Evolutionary conservation across 2,113 vertebrate genomes (phyloP).

Genomic region (Epinephelus cyanopodus): DNA sequence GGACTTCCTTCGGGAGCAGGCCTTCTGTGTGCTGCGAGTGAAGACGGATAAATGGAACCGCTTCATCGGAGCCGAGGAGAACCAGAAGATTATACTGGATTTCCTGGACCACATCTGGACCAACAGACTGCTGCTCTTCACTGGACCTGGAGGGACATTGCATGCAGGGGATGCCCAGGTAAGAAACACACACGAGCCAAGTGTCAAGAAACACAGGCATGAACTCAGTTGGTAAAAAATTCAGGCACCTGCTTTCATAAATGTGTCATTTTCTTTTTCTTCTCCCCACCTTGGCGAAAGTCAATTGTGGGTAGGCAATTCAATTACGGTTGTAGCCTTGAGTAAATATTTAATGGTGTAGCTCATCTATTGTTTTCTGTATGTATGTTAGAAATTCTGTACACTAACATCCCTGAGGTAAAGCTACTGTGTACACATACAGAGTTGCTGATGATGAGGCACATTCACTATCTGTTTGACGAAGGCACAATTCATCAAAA

Average conservation of each 20-base stretch:
- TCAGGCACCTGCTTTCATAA: neutral
- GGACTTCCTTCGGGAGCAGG: constrained; percentile 86
- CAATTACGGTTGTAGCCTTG: constrained; percentile 9
- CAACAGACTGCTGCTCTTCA: constrained; percentile 81
- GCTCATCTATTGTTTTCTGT: constrained; percentile 7
- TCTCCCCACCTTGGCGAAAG: neutral
- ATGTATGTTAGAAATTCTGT: constrained; percentile 4
- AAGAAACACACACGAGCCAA: constrained; percentile 37
- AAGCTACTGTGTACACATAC: neutral
- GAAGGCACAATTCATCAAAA: neutral
- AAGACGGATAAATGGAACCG: constrained; percentile 89
- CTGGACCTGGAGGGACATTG: constrained; percentile 83
- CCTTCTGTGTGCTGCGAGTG: constrained; percentile 82
- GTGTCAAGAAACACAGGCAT: neutral
- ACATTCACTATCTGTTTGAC: neutral
- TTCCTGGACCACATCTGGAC: constrained; percentile 83
- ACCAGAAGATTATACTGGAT: constrained; percentile 85
- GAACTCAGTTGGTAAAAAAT: neutral
- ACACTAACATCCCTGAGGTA: neutral
- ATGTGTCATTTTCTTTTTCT: neutral
- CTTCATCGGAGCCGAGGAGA: constrained; percentile 87
- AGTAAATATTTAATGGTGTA: constrained; percentile 19
- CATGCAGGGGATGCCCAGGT: constrained; percentile 83
- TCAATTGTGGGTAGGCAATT: constrained; percentile 14
- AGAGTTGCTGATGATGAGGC: neutral